A percentile compares a stretch with the other conserved stretches of the same genome.
These are phyloP conservation scores for Picus viridis DNA, from an alignment of 2,797 vertebrate genomes.

Conservation along the genomic window DNA sequence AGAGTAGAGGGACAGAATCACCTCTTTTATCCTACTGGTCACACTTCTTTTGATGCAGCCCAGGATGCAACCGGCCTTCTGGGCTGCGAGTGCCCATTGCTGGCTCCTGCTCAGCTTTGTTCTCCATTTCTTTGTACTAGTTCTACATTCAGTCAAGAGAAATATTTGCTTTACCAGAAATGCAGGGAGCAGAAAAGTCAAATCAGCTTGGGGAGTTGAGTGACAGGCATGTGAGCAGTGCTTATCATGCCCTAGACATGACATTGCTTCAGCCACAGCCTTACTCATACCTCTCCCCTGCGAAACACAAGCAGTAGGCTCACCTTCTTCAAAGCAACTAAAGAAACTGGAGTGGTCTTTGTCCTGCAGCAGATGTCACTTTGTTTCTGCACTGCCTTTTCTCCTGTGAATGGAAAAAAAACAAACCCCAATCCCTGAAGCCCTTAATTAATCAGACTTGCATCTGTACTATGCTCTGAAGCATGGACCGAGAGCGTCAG, in stretches of 20 bases:
- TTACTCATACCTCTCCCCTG: not conserved
- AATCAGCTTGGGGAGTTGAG: not conserved
- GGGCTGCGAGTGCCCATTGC: no score
- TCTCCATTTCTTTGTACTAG: not conserved
- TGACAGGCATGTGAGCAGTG: not conserved
- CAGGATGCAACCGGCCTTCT: no score
- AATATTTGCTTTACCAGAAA: not conserved
- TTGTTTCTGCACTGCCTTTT: constrained; percentile 11
- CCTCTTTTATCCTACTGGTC: no score
- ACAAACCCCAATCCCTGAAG: not conserved
- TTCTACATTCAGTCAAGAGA: not conserved
- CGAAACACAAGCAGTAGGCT: not conserved
- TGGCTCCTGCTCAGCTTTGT: not conserved
- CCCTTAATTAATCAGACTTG: not conserved
- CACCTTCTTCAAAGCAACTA: not conserved
- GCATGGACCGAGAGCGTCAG: not conserved
- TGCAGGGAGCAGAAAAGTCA: not conserved
- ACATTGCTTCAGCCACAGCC: not conserved
- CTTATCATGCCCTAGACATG: not conserved
- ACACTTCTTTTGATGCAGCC: no score
- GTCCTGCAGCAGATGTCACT: not conserved
- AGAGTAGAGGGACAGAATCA: no score
- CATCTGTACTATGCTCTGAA: not conserved
- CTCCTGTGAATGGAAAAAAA: not conserved
- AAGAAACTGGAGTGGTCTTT: not conserved